Evolutionary conservation across 2,113 vertebrate genomes (phyloP), one percentile per base, ranked within the genome.

Genomic region (Grammomys dolichurus): DNA sequence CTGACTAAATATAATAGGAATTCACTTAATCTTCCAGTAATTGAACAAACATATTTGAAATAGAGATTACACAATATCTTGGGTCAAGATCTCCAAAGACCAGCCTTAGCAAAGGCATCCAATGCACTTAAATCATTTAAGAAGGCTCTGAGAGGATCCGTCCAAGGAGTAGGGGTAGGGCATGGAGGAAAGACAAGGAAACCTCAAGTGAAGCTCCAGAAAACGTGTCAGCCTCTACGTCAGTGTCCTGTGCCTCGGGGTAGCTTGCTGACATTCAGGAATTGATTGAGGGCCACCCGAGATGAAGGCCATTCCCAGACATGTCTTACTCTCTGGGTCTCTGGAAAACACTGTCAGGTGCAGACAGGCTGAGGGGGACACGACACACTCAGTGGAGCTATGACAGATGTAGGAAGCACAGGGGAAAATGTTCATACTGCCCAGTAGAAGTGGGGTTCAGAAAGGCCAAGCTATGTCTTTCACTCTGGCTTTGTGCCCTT

Each of bases 1-100:
- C 13, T 84, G 40, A 90, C 58, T 36, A 88, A 31, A 3, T 92
- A 87, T 76, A 72, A 2, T 89, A 54, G 87, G 43, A 97, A 80
- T 87, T 84, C 40, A 65, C 13, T 85, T 85, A 73, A n/a, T 80
- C 92, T 72, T 91, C 73, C 69, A 89, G 75, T 54, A 63, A 87
- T 84, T 75, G 91, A 91, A 76, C 8, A 93, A 77, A 80, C 5
- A 40, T 10, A 54, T 7, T 94, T 87, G 14, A 91, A 91, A 90
- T n/a, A 33, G 51, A 95, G 31, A 75, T 69, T 89, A 67, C 86
- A 43, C 78, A 22, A 58, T 43, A 2, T 58, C 22, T 81, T 65
- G 80, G 24, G 87, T 73, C 72, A 56, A 91, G 54, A 78, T 87
- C 6, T n/a, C 51, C 69, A 75, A 88, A 96, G 60, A 70, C 51